These are phyloP conservation scores for Cyrtorhinus lividipennis DNA, from an alignment of 1,140 invertebrate genomes.

Conservation along the genomic window DNA sequence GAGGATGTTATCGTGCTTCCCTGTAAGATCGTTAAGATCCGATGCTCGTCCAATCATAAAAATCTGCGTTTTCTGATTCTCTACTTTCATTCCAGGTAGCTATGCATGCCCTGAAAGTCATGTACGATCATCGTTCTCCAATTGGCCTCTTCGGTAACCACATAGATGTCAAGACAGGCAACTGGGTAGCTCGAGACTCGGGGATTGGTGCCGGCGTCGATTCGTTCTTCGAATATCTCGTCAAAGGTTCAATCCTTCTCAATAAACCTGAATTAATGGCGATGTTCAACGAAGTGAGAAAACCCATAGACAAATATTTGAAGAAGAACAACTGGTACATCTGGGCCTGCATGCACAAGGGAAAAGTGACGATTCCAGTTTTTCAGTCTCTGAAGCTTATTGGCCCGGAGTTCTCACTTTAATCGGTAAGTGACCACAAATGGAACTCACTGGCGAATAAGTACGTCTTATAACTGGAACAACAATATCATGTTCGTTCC, in stretches of 20 bases:
- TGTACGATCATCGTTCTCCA: conserved; percentile 74
- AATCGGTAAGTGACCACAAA: conserved; percentile 61
- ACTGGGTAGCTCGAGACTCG: conserved; percentile 94
- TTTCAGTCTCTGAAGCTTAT: conserved; percentile 95
- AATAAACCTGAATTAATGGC: conserved; percentile 75
- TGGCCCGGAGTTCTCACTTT: conserved; percentile 94
- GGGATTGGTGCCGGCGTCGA: conserved; percentile 90
- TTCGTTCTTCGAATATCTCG: conserved; percentile 97
- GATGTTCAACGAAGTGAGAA: conserved; percentile 74
- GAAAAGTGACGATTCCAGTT: conserved; percentile 85
- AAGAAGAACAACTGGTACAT: conserved; percentile 90
- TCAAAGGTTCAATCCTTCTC: conserved; percentile 60
- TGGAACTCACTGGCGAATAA: too few species aligned
- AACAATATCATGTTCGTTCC: too few species aligned
- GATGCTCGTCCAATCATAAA: too few species aligned
- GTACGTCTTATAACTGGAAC: too few species aligned
- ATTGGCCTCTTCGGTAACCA: conserved; percentile 93
- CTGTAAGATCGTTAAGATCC: too few species aligned
- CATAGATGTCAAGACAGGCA: conserved; percentile 84
- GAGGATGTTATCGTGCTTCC: too few species aligned
- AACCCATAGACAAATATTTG: conserved; percentile 67
- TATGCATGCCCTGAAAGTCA: conserved; percentile 72
- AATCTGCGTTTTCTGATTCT: too few species aligned
- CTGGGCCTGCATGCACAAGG: conserved; percentile 93
- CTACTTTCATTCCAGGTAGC: conserved; percentile 73